A percentile compares a stretch with the other conserved stretches of the same genome.
These are phyloP conservation scores for Venustoraphidia nigricollis DNA, from an alignment of 2,888 invertebrate genomes.

Conservation along the genomic window DNA sequence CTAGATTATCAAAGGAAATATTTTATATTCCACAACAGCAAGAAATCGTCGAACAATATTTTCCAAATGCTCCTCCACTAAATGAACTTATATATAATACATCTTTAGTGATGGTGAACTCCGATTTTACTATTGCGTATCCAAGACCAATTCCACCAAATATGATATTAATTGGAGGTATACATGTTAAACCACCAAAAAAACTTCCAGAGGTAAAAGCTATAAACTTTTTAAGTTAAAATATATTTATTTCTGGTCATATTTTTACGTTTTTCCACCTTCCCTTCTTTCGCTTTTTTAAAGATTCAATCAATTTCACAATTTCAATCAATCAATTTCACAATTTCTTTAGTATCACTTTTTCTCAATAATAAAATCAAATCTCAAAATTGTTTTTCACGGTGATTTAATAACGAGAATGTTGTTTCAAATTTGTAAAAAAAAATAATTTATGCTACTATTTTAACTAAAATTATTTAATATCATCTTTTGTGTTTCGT, in stretches of 20 bases:
- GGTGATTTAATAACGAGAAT: neutral
- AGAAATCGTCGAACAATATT: neutral
- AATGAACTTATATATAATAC: constrained; percentile 9
- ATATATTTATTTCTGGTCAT: neutral
- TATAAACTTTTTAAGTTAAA: neutral
- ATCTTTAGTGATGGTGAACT: constrained; percentile 13
- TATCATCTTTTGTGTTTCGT: neutral
- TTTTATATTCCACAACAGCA: too few relatives aligned
- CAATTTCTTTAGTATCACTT: too few relatives aligned
- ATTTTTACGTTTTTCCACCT: neutral
- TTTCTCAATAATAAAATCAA: too few relatives aligned
- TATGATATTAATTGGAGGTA: constrained; percentile 15
- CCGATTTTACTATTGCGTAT: constrained; percentile 12
- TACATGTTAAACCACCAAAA: constrained; percentile 10
- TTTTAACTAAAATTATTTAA: too few relatives aligned
- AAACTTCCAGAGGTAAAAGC: constrained; percentile 8
- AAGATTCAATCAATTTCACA: too few relatives aligned
- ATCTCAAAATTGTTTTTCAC: too few relatives aligned
- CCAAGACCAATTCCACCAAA: constrained; percentile 14
- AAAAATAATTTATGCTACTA: neutral
- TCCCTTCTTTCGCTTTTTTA: neutral
- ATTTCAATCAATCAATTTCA: too few relatives aligned
- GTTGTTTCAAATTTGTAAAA: constrained; percentile 4
- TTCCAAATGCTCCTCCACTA: constrained; percentile 11
- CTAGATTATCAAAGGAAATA: too few relatives aligned